These are phyloP conservation scores for Hippocampus abdominalis DNA, from an alignment of 2,113 vertebrate genomes.

Conservation along the genomic window DNA sequence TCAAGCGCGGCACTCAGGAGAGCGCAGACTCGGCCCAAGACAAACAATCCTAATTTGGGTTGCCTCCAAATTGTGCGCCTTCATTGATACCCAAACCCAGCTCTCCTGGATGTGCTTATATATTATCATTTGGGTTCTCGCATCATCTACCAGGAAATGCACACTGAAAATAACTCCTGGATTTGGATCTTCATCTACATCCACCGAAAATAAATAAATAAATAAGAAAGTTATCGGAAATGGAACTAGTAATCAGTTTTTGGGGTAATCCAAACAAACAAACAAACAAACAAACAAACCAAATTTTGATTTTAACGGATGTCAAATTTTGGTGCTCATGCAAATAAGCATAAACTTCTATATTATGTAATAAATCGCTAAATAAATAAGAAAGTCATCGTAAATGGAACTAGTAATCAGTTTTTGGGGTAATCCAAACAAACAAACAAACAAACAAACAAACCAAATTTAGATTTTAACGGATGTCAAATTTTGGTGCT, in stretches of 20 bases:
- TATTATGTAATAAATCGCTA: background rate
- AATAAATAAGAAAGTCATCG: too few species aligned
- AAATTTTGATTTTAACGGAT: background rate
- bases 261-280: background rate
- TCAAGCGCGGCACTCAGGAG: background rate
- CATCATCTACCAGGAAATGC: background rate
- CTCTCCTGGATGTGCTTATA: slow-evolving; percentile 24
- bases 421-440: too few species aligned
- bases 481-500: too few species aligned
- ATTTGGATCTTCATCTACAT: background rate
- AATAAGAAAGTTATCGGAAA: too few species aligned
- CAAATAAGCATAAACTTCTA: background rate
- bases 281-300: background rate
- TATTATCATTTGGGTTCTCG: background rate
- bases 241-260: too few species aligned
- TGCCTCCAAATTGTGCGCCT: background rate
- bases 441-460: too few species aligned
- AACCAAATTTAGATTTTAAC: too few species aligned
- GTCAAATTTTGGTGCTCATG: background rate
- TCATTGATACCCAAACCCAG: background rate
- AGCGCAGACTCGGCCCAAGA: background rate
- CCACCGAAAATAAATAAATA: background rate
- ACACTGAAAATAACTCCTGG: background rate
- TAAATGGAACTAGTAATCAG: too few species aligned
- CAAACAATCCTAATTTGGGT: slow-evolving; percentile 2